These are phyloP conservation scores for Liolophura sinensis DNA, from an alignment of 1,140 invertebrate genomes.

Conservation along the genomic window DNA sequence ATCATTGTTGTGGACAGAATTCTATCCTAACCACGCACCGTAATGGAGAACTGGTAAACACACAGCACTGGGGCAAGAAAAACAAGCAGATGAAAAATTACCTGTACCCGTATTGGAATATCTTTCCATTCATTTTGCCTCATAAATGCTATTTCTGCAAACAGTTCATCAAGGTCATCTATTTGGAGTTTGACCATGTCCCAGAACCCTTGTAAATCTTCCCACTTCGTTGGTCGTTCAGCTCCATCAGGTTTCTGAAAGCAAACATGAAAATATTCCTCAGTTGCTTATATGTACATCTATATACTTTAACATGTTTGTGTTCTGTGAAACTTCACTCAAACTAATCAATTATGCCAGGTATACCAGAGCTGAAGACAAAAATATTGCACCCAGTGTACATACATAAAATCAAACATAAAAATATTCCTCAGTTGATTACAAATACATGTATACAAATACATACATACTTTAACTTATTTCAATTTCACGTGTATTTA, in stretches of 20 bases:
- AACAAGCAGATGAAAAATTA: constrained; percentile 12
- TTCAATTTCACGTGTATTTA: no score
- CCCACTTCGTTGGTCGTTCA: constrained; percentile 81
- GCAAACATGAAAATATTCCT: neutral
- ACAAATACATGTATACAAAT: neutral
- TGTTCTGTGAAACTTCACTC: neutral
- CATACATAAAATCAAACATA: neutral
- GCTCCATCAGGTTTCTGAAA: constrained; percentile 69
- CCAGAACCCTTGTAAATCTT: constrained; percentile 94
- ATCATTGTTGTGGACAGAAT: neutral
- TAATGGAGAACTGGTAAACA: neutral
- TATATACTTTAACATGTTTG: neutral
- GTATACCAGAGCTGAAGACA: neutral
- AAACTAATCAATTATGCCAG: constrained; percentile 1
- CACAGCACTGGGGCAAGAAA: neutral
- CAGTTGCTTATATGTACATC: neutral
- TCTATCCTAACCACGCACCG: neutral
- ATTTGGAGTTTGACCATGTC: constrained; percentile 94
- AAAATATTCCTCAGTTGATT: neutral
- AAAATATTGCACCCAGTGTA: neutral
- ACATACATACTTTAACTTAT: no score
- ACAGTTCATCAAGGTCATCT: constrained; percentile 77
- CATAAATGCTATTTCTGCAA: constrained; percentile 74
- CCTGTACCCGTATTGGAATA: constrained; percentile 48
- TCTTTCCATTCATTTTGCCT: constrained; percentile 74